These are phyloP conservation scores for Phoenicopterus ruber DNA, from an alignment of 2,113 vertebrate genomes.

Conservation along the genomic window DNA sequence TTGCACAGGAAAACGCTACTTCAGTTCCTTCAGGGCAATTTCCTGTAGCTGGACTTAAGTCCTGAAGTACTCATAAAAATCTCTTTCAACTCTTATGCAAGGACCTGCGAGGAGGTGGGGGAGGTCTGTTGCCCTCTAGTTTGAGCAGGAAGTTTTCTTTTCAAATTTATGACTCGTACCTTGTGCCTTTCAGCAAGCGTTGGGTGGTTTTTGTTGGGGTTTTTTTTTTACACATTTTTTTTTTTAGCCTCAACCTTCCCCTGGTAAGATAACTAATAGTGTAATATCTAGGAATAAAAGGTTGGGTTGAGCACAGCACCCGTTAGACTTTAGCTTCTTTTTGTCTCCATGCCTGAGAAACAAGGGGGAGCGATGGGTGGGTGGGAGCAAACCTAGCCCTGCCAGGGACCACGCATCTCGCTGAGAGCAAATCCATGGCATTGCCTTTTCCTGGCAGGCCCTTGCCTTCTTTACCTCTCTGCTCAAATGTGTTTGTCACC, in stretches of 20 bases:
- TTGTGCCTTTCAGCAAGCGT: not conserved
- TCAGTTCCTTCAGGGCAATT: not conserved
- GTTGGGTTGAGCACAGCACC: not conserved
- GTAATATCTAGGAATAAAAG: not conserved
- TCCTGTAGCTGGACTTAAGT: not conserved
- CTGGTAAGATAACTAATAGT: not conserved
- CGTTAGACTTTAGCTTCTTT: not conserved
- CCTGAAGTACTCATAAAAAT: not conserved
- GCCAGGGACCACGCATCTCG: rapidly evolving
- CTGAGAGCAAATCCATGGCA: not conserved
- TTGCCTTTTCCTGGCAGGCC: not conserved
- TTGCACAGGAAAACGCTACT: not conserved
- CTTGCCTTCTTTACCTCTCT: not conserved
- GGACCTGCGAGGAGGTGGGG: not conserved
- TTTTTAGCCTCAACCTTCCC: not conserved
- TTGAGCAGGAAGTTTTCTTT: not conserved
- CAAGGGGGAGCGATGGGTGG: not conserved
- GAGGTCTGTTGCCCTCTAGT: not conserved
- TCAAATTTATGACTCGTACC: not conserved
- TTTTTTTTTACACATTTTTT: not conserved
- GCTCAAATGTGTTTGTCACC: rapidly evolving
- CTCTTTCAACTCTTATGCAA: not conserved
- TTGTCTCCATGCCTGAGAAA: not conserved
- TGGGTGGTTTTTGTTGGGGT: not conserved
- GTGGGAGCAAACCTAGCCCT: not conserved